These are phyloP conservation scores for Helicoverpa zea DNA, from an alignment of 1,140 invertebrate genomes.

Conservation along the genomic window DNA sequence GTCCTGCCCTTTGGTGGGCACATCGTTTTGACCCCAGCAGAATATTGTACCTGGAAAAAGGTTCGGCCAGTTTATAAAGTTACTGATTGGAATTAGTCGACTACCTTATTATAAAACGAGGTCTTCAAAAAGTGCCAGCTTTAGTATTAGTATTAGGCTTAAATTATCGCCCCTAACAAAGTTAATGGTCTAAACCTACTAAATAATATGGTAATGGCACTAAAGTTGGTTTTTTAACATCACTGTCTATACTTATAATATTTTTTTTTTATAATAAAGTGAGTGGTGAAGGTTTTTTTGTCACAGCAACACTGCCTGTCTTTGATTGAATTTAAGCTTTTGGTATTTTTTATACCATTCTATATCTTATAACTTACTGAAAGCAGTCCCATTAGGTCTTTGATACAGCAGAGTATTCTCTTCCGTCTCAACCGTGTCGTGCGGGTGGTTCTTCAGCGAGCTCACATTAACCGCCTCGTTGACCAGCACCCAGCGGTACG, in stretches of 20 bases:
- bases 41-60: slow-evolving; percentile 69
- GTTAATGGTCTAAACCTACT: too few species aligned
- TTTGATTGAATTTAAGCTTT: too few species aligned
- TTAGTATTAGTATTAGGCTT: too few species aligned
- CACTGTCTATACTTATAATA: too few species aligned
- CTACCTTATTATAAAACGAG: neutral
- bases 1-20: slow-evolving; percentile 60
- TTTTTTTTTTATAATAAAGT: too few species aligned
- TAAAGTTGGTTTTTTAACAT: too few species aligned
- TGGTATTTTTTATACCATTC: too few species aligned
- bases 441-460: slow-evolving; percentile 62
- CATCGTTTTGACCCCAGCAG: slow-evolving; percentile 76
- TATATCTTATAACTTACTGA: slow-evolving; percentile 59
- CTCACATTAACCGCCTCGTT: slow-evolving; percentile 63
- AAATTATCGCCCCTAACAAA: too few species aligned
- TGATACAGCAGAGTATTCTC: slow-evolving; percentile 63
- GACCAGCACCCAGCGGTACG: slow-evolving; percentile 75
- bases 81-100: neutral
- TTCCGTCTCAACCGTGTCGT: slow-evolving; percentile 65
- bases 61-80: neutral
- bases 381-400: slow-evolving; percentile 69
- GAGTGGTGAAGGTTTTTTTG: too few species aligned
- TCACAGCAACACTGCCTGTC: too few species aligned
- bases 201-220: too few species aligned
- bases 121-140: too few species aligned